phyloP scores from a whole-genome alignment of 64 coral and sea anemone species.

The Actinia tenebrosa region DNA sequence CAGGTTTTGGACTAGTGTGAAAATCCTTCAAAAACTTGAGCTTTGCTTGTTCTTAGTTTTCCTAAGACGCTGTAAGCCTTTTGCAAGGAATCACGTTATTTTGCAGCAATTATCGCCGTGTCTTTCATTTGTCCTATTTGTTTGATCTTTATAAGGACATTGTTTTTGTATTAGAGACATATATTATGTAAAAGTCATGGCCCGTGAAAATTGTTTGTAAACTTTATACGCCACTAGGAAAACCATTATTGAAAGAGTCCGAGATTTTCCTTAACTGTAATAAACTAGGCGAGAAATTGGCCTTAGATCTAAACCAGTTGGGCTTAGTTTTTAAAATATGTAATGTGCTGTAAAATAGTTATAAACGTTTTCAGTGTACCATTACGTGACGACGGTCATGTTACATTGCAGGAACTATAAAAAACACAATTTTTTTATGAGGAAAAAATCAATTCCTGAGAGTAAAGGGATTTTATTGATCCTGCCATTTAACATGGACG shows the following conservation, averaged over 20 bases:
- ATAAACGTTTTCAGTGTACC: no score
- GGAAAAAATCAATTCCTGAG: no score
- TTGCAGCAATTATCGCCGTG: background rate
- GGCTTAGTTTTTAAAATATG: no score
- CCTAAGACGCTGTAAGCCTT: background rate
- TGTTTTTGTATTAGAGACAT: background rate
- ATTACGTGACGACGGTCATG: no score
- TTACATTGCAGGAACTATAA: no score
- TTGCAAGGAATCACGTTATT: background rate
- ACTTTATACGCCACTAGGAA: background rate
- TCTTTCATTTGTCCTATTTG: no score
- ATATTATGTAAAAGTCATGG: conserved; percentile 26
- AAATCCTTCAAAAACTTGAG: background rate
- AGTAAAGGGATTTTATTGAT: no score
- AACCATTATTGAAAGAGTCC: background rate
- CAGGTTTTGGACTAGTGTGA: background rate
- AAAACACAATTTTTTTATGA: no score
- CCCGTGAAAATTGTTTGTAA: conserved; percentile 10
- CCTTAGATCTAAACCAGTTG: no score
- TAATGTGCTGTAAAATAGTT: no score
- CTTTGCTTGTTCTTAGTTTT: background rate
- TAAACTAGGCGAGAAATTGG: no score
- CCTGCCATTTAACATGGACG: no score
- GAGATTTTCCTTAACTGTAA: background rate
- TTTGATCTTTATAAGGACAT: background rate